A percentile compares a stretch with the other conserved stretches of the same genome.
Conservation (phyloP, 2,797 vertebrate species). For the Neosilurus mollespiculum region DNA sequence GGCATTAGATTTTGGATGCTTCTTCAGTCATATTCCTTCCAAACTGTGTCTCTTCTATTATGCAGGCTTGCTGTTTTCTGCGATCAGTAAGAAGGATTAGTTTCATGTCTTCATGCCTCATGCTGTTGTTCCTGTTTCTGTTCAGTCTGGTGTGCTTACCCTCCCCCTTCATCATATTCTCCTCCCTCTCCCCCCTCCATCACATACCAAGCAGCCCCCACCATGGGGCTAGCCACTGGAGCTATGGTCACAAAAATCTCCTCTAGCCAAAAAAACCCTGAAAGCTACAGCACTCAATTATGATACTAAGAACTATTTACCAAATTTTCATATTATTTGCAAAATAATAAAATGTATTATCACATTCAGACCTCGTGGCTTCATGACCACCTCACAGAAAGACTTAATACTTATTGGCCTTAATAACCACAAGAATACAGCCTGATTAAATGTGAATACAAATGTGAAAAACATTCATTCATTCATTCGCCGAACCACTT, state of each 20-base stretch:
- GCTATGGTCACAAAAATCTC: constrained; percentile 2
- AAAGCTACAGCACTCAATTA: not conserved
- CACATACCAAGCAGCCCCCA: constrained; percentile 49
- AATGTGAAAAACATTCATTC: no score
- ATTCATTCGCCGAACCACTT: no score
- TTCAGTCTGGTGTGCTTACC: constrained; percentile 69
- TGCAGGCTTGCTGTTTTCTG: constrained; percentile 50
- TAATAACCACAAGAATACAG: not conserved
- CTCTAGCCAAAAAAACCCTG: constrained; percentile 2
- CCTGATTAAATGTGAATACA: no score
- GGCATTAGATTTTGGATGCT: constrained; percentile 62
- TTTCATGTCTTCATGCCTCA: constrained; percentile 57
- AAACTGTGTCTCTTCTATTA: constrained; percentile 65
- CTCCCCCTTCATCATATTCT: constrained; percentile 62
- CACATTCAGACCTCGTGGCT: not conserved
- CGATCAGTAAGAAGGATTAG: constrained; percentile 13
- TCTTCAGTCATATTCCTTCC: constrained; percentile 63
- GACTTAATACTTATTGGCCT: not conserved
- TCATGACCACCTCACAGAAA: not conserved
- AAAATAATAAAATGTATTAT: not conserved
- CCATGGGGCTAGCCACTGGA: constrained; percentile 20
- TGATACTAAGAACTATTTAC: not conserved
- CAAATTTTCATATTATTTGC: not conserved
- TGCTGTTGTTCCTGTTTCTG: constrained; percentile 64
- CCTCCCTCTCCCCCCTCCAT: constrained; percentile 59